These are phyloP conservation scores for Pseudochirops cupreus DNA, from an alignment of 2,797 vertebrate genomes.

Conservation along the genomic window DNA sequence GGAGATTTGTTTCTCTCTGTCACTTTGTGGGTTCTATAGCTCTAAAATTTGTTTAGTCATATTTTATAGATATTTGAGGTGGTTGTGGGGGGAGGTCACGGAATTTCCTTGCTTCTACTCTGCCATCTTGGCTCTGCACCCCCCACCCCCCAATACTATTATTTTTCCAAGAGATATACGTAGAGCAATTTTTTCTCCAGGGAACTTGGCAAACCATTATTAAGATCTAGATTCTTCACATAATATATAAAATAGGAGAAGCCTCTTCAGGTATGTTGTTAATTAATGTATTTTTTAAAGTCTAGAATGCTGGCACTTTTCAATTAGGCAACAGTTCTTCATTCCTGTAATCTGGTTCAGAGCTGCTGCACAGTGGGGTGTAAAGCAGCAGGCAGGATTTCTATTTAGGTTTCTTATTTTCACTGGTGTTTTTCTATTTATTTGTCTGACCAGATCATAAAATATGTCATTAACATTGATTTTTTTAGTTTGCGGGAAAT, in stretches of 20 bases:
- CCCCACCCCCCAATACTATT: not conserved
- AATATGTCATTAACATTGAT: slow-evolving; percentile 96
- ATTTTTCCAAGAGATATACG: slow-evolving; percentile 87
- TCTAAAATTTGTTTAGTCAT: too few relatives aligned
- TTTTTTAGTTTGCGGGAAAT: slow-evolving; percentile 99
- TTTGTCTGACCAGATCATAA: too few relatives aligned
- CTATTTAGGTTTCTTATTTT: too few relatives aligned
- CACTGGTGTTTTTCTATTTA: too few relatives aligned
- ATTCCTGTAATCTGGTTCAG: slow-evolving; percentile 93
- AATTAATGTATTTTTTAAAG: slow-evolving; percentile 85
- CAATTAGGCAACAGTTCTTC: slow-evolving; percentile 99
- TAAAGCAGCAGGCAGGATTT: too few relatives aligned
- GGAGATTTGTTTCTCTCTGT: too few relatives aligned
- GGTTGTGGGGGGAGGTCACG: too few relatives aligned
- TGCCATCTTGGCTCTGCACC: too few relatives aligned
- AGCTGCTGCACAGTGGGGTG: too few relatives aligned
- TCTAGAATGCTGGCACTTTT: slow-evolving; percentile 98
- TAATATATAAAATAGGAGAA: slow-evolving; percentile 87
- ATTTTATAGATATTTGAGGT: too few relatives aligned
- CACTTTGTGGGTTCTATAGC: too few relatives aligned
- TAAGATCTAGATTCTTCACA: slow-evolving; percentile 87
- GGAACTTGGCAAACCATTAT: slow-evolving; percentile 88
- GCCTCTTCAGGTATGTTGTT: slow-evolving; percentile 88
- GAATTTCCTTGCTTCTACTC: too few relatives aligned
- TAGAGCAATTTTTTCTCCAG: slow-evolving; percentile 84